phyloP scores from a whole-genome alignment of 2,113 vertebrate genomes.

The Charadrius vociferus region DNA sequence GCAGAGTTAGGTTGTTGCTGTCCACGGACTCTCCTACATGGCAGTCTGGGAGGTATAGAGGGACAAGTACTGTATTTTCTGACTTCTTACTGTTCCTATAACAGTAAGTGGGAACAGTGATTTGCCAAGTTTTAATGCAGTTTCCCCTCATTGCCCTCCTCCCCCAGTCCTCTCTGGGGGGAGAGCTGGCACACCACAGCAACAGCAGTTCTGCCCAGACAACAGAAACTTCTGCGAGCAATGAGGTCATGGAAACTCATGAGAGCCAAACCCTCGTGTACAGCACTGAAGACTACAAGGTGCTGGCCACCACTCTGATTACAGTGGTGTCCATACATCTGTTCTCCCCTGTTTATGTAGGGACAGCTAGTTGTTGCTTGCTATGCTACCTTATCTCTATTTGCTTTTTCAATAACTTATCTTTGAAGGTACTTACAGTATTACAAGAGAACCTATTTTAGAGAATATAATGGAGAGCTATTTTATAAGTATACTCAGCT shows the following conservation, averaged over 20 bases:
- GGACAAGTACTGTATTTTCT: neutral
- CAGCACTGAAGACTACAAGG: neutral
- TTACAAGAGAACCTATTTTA: neutral
- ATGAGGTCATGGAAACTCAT: neutral
- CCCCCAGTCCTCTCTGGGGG: rapidly evolving
- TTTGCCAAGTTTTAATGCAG: neutral
- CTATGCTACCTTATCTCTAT: neutral
- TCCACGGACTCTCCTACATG: neutral
- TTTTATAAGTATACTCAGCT: neutral
- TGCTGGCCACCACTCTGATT: neutral
- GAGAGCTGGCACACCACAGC: neutral
- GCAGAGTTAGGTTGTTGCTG: neutral
- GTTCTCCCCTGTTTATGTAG: neutral
- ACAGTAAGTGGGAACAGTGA: neutral
- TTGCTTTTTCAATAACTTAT: neutral
- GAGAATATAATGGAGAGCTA: neutral
- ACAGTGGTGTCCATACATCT: neutral
- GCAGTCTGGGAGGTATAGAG: neutral
- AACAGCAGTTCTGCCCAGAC: neutral
- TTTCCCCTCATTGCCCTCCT: neutral
- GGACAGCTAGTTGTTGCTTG: neutral
- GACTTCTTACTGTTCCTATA: neutral
- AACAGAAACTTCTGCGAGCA: neutral
- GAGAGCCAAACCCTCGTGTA: neutral
- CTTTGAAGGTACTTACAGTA: neutral